Evolutionary conservation across 2,888 invertebrate species (phyloP), one percentile per base, ranked within the genome.

Genomic region (Hirtodrosophila confusa): DNA sequence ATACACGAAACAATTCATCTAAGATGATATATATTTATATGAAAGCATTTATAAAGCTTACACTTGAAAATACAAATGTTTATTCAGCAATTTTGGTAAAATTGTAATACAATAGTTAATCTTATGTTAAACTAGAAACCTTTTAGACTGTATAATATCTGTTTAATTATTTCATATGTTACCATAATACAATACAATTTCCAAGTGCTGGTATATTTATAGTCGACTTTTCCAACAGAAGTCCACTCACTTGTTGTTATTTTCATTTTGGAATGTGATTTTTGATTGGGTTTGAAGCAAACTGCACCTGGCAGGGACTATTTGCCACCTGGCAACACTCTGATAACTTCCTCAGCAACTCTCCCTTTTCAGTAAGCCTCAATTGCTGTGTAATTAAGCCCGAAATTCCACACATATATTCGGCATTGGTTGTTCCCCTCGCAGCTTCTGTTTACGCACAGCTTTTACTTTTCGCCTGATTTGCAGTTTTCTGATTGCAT

Each of bases 301-400:
- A 43, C 31, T 54, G 49, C 43, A 47, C 53, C 3, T 11, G 35
- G 11, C 36, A 43, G 27, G 27, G 27, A 35, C 24, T 37, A 36
- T 39, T 69, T 56, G 55, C 69, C 58, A 71, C 50, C 48, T 57
- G 55, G 50, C 44, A 48, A 63, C 44, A 60, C 35, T 43, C 43
- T 37, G 36, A 17, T 45, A 49, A 76, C 56, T 23, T 36, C 55
- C 24, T 50, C n/a, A 40, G 41, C 37, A 72, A 60, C 66, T 65
- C 62, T 56, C 58, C 53, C 50, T 66, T 60, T 72, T 76, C 54
- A 33, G 11, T 43, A 27, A 23, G 29, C n/a, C 3, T 39, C 51
- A 64, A 55, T 75, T 51, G 53, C 53, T 48, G 51, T 62, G 65
- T 75, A 77, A 83, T 79, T 80, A 80, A 66, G 60, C 53, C 49